Conservation (phyloP, 2,888 invertebrate species). For the Euphydryas editha region DNA sequence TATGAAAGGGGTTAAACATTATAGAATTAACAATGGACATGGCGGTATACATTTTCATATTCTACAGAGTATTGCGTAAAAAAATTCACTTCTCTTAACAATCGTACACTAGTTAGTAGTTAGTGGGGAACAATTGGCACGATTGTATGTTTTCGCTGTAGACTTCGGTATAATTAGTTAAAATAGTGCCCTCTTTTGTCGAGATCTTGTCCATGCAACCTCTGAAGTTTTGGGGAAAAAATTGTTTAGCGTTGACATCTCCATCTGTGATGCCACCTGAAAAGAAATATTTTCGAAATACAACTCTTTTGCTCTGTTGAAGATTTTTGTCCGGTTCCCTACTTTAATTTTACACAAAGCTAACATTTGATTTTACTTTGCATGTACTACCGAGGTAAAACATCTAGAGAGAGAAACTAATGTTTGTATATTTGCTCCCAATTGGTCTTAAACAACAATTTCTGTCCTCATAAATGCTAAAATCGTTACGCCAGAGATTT, state of each 20-base stretch:
- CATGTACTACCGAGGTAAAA: too few relatives aligned
- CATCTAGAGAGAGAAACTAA: too few relatives aligned
- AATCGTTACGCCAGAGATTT: too few relatives aligned
- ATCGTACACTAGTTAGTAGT: conserved; percentile 43
- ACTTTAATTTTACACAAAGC: too few relatives aligned
- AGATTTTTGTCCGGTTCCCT: too few relatives aligned
- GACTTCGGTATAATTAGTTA: conserved; percentile 65
- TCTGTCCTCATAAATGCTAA: too few relatives aligned
- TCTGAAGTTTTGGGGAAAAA: conserved; percentile 82
- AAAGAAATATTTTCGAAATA: conserved; percentile 1
- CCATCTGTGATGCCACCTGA: conserved; percentile 83
- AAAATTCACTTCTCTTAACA: neutral
- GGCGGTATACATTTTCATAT: neutral
- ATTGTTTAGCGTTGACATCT: conserved; percentile 67
- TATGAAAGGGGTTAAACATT: too few relatives aligned
- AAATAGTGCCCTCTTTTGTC: conserved; percentile 58
- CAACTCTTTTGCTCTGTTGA: neutral
- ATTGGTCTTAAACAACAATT: too few relatives aligned
- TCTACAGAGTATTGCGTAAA: too few relatives aligned
- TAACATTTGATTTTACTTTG: too few relatives aligned
- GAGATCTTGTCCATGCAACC: conserved; percentile 85
- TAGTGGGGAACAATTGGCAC: conserved; percentile 73
- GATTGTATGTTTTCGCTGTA: conserved; percentile 76
- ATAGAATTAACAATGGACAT: too few relatives aligned
- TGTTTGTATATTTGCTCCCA: too few relatives aligned